These are phyloP conservation scores for Coelinius sp. DNA, from an alignment of 2,888 invertebrate species.

Conservation along the genomic window DNA sequence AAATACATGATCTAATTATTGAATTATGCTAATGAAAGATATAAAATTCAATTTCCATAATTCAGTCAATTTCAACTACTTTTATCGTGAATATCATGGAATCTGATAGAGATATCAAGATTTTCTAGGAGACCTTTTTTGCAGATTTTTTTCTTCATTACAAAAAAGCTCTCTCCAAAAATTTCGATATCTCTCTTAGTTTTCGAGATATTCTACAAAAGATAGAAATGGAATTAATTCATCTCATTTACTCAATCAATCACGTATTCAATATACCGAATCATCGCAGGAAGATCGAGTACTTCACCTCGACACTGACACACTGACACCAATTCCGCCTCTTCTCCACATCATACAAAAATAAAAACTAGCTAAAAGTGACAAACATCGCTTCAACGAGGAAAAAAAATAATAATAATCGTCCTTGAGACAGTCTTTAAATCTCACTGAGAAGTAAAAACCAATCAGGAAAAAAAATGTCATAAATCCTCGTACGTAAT, in stretches of 20 bases:
- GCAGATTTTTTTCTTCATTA: background rate
- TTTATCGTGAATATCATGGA: no score
- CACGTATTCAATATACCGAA: conserved; percentile 23
- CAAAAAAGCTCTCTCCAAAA: background rate
- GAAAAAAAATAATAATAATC: background rate
- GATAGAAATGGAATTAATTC: background rate
- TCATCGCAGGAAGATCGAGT: background rate
- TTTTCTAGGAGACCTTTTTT: background rate
- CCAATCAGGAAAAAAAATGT: background rate
- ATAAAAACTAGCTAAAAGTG: conserved; percentile 16
- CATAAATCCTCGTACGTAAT: background rate
- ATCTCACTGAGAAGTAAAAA: background rate
- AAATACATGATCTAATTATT: background rate
- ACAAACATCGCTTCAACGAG: background rate
- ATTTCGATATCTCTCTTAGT: background rate
- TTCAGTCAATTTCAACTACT: no score
- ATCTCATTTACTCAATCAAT: background rate
- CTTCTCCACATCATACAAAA: background rate
- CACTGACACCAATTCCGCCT: conserved; percentile 56
- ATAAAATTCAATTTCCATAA: no score
- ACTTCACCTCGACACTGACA: conserved; percentile 62
- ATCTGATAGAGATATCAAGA: background rate
- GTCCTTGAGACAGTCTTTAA: no score
- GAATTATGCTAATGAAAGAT: background rate
- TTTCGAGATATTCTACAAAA: background rate